Base-by-base conservation (phyloP, 2,888 invertebrate species). In the Morpho deidamia region DNA sequence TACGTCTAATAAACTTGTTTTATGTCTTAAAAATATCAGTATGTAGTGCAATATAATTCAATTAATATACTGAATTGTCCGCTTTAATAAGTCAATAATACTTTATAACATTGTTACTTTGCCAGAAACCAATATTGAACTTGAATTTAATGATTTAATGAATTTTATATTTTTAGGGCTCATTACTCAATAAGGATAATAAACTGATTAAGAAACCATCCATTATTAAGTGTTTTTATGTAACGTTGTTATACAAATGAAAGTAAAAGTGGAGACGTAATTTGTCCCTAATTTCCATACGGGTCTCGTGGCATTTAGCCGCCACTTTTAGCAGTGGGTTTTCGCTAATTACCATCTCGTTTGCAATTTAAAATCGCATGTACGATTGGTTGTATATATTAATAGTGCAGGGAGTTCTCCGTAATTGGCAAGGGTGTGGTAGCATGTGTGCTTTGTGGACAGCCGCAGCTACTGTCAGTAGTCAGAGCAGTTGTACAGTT, bases 341-440 rank as follows among this genome's bases (percentile, higher is more conserved):
- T 79, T 84, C 81, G 75, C 87, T 88, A 88, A 87, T 87, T 87
- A 87, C 83, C 86, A 87, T 83, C 83, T 87, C 77, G 85, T 86
- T 87, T 84, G 84, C 85, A 87, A 86, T 85, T 85, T 85, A 82
- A 85, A 87, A 81, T 72, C 74, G 68, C 67, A 68, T 71, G 68
- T 53, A 35, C 7, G 37, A 45, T 23, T 49, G 40, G 53, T 68
- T 65, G 67, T 65, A 66, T 70, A 71, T 70, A 69, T 66, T 69
- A 71, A 86, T 84, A 84, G 84, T 78, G 70, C 72, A 74, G 77
- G 78, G 77, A 77, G 78, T 81, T 73, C 72, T 69, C 69, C 66
- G 71, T 82, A 84, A 83, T 85, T 84, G 83, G 79, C 78, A 76
- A 77, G 71, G 76, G 78, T 67, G 72, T 75, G 69, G 68, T 55